Percentiles rank a stretch among this genome's conserved stretches.
phyloP scores from a whole-genome alignment of 1,140 invertebrate genomes.

The Philotrypesis tridentata region DNA sequence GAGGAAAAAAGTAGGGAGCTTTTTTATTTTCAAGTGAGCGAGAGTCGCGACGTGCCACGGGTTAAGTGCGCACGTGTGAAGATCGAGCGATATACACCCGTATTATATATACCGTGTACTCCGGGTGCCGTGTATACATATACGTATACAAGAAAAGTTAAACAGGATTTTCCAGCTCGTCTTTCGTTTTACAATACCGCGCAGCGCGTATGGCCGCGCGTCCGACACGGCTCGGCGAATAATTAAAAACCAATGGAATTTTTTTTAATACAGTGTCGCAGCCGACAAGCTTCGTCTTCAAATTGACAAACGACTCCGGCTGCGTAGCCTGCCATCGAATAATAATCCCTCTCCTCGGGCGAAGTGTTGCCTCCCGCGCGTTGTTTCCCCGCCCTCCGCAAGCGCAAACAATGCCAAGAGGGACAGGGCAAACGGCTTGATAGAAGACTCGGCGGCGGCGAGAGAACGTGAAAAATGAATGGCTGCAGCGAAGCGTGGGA shows the following conservation, averaged over 20 bases:
- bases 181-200: no score
- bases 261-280: no score
- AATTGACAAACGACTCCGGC: background rate
- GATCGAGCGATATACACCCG: background rate
- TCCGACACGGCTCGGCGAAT: no score
- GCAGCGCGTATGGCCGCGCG: no score
- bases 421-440: background rate
- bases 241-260: no score
- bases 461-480: constrained; percentile 39
- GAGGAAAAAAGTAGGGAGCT: constrained; percentile 1
- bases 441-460: background rate
- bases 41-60: background rate
- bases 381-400: no score
- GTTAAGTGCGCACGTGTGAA: background rate
- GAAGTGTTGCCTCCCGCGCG: background rate
- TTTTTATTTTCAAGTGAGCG: background rate
- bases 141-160: no score
- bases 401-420: background rate
- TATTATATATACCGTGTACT: no score
- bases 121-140: background rate
- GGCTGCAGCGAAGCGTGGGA: constrained; percentile 28
- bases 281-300: no score
- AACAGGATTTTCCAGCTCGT: background rate
- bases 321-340: background rate
- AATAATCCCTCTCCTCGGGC: background rate